phyloP scores from a whole-genome alignment of 1,140 invertebrate genomes.

The Dermatophagoides farinae region DNA sequence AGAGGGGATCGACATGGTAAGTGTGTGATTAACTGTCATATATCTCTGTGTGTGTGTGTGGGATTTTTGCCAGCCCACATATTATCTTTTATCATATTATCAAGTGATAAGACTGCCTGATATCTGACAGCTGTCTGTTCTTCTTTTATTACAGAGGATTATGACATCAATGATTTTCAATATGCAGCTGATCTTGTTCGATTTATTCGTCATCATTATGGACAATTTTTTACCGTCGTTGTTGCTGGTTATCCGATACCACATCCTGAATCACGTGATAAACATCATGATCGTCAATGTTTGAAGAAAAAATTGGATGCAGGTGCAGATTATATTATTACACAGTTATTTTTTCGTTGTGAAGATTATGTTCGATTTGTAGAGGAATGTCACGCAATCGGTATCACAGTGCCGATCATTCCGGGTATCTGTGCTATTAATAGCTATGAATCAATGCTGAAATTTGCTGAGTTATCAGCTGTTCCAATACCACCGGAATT shows the following conservation, averaged over 20 bases:
- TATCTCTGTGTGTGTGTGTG: not conserved
- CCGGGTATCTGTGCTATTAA: conserved; percentile 41
- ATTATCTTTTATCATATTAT: not conserved
- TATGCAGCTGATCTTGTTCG: conserved; percentile 37
- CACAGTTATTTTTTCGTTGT: conserved; percentile 47
- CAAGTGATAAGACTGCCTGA: not conserved
- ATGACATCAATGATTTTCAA: not conserved
- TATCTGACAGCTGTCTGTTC: not conserved
- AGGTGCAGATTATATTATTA: conserved; percentile 54
- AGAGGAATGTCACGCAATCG: conserved; percentile 37
- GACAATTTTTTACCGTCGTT: conserved; percentile 42
- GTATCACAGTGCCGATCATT: conserved; percentile 49
- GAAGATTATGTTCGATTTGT: conserved; percentile 41
- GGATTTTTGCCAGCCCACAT: not conserved
- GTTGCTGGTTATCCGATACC: conserved; percentile 48
- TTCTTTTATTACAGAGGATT: not conserved
- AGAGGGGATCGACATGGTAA: conserved; percentile 30
- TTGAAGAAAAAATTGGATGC: conserved; percentile 49
- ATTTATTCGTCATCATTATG: conserved; percentile 38
- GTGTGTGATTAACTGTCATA: not conserved
- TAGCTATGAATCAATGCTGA: conserved; percentile 35
- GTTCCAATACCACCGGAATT: conserved; percentile 38
- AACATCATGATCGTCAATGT: conserved; percentile 39
- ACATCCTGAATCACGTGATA: conserved; percentile 41
- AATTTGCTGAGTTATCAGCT: conserved; percentile 37